Evolutionary conservation across 2,113 vertebrate species (phyloP).

Genomic region (Corynorhinus townsendii): DNA sequence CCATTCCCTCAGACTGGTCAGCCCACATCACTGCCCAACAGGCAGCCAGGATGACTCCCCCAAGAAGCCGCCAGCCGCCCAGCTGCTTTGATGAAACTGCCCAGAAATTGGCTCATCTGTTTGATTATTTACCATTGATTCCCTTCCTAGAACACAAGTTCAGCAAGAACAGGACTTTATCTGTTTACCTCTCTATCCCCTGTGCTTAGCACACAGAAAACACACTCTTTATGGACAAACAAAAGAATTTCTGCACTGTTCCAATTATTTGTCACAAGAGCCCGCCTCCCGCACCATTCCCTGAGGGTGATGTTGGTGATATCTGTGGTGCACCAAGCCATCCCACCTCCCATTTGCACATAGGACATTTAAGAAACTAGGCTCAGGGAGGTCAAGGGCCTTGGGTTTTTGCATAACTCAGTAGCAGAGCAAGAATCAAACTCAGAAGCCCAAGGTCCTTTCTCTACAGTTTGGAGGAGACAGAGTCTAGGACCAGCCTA

Average conservation of each 20-base stretch:
- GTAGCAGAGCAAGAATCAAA: neutral
- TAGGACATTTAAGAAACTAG: neutral
- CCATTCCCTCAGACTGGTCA: neutral
- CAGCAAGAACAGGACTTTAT: neutral
- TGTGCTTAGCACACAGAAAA: neutral
- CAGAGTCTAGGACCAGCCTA: neutral
- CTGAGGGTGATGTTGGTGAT: rapidly evolving
- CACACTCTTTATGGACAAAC: too few species aligned
- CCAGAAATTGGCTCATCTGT: neutral
- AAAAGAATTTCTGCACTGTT: neutral
- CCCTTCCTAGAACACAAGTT: neutral
- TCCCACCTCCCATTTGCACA: neutral
- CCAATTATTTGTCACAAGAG: neutral
- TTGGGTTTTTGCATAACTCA: neutral
- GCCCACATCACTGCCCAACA: neutral
- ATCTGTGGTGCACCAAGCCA: rapidly evolving
- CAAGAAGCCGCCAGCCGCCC: neutral
- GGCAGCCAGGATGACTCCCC: neutral
- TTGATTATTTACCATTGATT: neutral
- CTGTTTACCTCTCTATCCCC: neutral
- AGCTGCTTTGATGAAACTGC: neutral
- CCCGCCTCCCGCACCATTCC: neutral
- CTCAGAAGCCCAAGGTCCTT: neutral
- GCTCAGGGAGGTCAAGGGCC: neutral
- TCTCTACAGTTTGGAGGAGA: neutral